A percentile compares a stretch with the other conserved stretches of the same genome.
phyloP scores from a whole-genome alignment of 2,888 invertebrate genomes.

The Caenorhabditis sp. region DNA sequence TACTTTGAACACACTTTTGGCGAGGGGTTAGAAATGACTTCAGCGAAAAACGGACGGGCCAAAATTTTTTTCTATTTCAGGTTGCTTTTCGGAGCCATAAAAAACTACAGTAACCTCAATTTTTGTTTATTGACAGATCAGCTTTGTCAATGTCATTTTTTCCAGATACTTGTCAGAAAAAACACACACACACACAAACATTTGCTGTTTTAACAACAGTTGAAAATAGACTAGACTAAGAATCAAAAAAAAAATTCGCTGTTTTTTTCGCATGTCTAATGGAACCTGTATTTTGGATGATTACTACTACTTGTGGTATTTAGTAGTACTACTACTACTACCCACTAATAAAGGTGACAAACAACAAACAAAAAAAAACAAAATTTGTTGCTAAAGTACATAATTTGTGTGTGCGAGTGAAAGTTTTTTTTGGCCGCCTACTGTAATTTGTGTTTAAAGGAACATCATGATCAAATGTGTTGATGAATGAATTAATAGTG shows the following conservation, averaged over 20 bases:
- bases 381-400: not conserved
- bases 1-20: no score
- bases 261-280: not conserved
- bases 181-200: no score
- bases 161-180: not conserved
- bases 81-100: no score
- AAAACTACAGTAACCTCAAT: not conserved
- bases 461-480: no score
- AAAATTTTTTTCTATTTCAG: no score
- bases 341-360: not conserved
- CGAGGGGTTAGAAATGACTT: no score
- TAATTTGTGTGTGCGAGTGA: not conserved
- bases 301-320: not conserved
- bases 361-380: not conserved
- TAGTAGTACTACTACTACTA: not conserved
- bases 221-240: not conserved
- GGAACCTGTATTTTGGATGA: not conserved
- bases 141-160: not conserved
- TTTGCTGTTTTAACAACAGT: not conserved
- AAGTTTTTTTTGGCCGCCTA: not conserved
- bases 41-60: no score
- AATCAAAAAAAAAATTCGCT: not conserved
- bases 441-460: no score
- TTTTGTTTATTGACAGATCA: not conserved
- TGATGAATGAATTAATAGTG: no score